A percentile compares a stretch with the other conserved stretches of the same genome.
phyloP scores from a whole-genome alignment of 1,140 invertebrate genomes.

The Papilio machaon region DNA sequence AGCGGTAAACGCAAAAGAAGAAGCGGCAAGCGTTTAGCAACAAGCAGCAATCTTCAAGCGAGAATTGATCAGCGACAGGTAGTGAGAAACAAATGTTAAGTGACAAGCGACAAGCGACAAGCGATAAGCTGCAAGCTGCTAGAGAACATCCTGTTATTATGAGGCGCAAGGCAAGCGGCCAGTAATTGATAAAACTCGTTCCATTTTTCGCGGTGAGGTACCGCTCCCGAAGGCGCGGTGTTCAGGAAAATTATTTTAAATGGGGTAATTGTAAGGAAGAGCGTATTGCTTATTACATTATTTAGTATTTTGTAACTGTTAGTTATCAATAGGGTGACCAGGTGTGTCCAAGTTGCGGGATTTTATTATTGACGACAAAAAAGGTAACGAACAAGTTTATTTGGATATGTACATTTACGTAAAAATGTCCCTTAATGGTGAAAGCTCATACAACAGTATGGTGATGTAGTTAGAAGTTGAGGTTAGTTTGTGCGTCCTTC shows the following conservation, averaged over 20 bases:
- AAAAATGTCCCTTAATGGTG: too few species aligned
- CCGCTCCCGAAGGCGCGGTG: conserved; percentile 6
- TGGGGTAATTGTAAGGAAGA: conserved; percentile 25
- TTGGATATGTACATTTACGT: too few species aligned
- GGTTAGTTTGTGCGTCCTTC: not conserved
- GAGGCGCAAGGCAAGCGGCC: not conserved
- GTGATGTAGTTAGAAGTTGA: not conserved
- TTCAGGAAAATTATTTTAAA: conserved; percentile 33
- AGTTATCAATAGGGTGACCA: conserved; percentile 11
- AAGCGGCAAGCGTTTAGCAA: not conserved
- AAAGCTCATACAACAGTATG: too few species aligned
- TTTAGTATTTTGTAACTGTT: conserved; percentile 21
- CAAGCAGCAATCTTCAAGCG: too few species aligned
- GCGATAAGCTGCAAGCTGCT: not conserved
- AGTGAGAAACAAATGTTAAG: not conserved
- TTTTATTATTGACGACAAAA: not conserved
- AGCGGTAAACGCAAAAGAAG: not conserved
- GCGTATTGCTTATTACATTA: not conserved
- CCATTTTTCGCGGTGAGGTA: conserved; percentile 14
- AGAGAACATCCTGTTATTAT: not conserved
- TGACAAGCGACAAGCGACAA: not conserved
- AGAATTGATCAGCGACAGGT: not conserved
- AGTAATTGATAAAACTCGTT: conserved; percentile 32
- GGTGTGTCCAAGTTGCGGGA: not conserved
- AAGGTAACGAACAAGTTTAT: not conserved